These are phyloP conservation scores for Upupa epops DNA, from an alignment of 2,113 vertebrate species.

Conservation along the genomic window DNA sequence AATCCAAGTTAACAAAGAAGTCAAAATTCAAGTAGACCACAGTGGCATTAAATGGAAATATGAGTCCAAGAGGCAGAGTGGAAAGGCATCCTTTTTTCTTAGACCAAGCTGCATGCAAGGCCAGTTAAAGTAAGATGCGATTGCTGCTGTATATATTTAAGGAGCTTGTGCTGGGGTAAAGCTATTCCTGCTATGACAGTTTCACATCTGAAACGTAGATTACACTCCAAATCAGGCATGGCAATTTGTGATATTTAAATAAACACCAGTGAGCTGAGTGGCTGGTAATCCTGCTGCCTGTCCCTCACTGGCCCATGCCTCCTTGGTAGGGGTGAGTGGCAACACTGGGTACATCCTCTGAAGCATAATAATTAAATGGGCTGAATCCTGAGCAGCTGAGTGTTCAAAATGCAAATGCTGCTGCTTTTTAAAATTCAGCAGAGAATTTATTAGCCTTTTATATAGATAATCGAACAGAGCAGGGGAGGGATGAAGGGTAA, in stretches of 20 bases:
- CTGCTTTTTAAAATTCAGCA: neutral
- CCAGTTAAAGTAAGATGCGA: neutral
- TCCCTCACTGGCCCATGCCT: neutral
- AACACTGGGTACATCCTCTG: neutral
- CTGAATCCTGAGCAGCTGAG: neutral
- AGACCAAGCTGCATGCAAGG: neutral
- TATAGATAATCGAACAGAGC: neutral
- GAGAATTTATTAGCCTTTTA: conserved; percentile 19
- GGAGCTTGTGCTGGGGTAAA: neutral
- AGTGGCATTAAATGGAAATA: neutral
- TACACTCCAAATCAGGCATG: neutral
- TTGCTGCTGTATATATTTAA: neutral
- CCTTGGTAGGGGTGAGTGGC: neutral
- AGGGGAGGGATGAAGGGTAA: neutral
- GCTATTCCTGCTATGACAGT: neutral
- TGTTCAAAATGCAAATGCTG: conserved; percentile 47
- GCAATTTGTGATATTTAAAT: neutral
- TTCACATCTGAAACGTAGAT: neutral
- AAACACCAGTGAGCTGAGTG: neutral
- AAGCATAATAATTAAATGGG: conserved; percentile 13
- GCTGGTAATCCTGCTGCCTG: neutral
- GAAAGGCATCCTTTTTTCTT: neutral
- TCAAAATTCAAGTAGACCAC: neutral
- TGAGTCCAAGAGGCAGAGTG: neutral
- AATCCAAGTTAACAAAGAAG: conserved; percentile 5